Percentiles rank a stretch among this genome's conserved stretches.
phyloP scores from a whole-genome alignment of 35 echinoderm and acorn worm species.

The Antedon bifida region DNA sequence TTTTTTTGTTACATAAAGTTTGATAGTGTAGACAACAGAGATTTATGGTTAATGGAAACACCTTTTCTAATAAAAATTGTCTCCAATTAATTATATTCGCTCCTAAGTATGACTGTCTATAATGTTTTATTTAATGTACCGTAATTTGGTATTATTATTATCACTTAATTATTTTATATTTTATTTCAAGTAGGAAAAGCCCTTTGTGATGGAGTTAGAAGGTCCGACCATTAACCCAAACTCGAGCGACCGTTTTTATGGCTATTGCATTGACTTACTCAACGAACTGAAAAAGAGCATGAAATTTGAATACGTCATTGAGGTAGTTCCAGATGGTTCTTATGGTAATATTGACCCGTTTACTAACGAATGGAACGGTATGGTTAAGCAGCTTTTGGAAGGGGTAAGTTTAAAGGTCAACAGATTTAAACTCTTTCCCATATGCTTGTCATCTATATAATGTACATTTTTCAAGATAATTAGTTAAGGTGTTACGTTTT shows the following conservation, averaged over 20 bases:
- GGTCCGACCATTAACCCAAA: not conserved
- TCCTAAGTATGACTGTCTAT: too few relatives aligned
- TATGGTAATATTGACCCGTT: not conserved
- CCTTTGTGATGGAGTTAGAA: not conserved
- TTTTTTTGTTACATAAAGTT: too few relatives aligned
- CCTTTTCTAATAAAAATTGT: too few relatives aligned
- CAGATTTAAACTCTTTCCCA: too few relatives aligned
- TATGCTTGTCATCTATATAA: too few relatives aligned
- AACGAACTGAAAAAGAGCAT: not conserved
- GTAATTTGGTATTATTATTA: too few relatives aligned
- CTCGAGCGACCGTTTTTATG: not conserved
- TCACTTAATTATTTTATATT: not conserved
- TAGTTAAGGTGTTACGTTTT: too few relatives aligned
- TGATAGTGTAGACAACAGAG: too few relatives aligned
- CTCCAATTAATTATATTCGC: too few relatives aligned
- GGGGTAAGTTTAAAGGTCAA: not conserved
- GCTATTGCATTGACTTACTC: not conserved
- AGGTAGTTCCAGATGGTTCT: not conserved
- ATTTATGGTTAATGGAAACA: too few relatives aligned
- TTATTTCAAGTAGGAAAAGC: not conserved
- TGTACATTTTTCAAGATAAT: too few relatives aligned
- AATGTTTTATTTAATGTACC: too few relatives aligned
- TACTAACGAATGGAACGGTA: not conserved
- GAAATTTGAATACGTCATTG: conserved; percentile 3
- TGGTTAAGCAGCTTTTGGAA: not conserved